Evolutionary conservation across 1,140 invertebrate species (phyloP), one percentile per base, ranked within the genome.

Genomic region (Halictus rubicundus): DNA sequence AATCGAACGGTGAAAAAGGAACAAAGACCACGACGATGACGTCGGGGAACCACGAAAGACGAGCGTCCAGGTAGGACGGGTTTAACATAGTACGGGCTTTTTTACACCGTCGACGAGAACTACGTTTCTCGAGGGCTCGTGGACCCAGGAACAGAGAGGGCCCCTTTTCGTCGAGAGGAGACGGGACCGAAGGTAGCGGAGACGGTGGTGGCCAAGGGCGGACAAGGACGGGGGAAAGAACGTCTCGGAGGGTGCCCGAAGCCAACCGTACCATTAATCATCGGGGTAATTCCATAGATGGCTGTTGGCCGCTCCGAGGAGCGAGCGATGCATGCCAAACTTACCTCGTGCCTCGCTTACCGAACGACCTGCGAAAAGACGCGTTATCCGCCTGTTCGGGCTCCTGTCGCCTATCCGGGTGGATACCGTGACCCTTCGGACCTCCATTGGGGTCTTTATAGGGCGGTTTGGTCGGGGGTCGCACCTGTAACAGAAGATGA

Each of bases 311-410:
- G 89, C 89, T 87, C 76, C 65, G 70, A 92, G 89, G 89, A 90
- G 85, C 86, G 90, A 89, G 87, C 82, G 87, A 90, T 92, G 90
- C 90, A 91, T 91, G 90, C 90, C 91, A 89, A 91, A 88, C 90
- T 91, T 88, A 82, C 86, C 84, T 90, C 87, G 82, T 87, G 85
- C 86, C 71, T 86, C 70, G 88, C 80, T 83, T 87, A 80, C 78
- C 80, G 76, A 75, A 73, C 85, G 46, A 83, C 63, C 78, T 75
- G 81, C 84, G 83, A 88, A 85, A 85, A 85, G 80, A 61, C 73
- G 84, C 80, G 73, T 80, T 79, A 72, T 70, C 76, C 68, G 81
- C 69, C 78, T 39, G 19, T 61, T 59, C 71, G 57, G 23, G 60
- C 72, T 65, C 74, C 65, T 61, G 49, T 68, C 49, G 37, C 37